Base-by-base conservation (phyloP, 2,113 vertebrate genomes). In the Dipodomys ordii region DNA sequence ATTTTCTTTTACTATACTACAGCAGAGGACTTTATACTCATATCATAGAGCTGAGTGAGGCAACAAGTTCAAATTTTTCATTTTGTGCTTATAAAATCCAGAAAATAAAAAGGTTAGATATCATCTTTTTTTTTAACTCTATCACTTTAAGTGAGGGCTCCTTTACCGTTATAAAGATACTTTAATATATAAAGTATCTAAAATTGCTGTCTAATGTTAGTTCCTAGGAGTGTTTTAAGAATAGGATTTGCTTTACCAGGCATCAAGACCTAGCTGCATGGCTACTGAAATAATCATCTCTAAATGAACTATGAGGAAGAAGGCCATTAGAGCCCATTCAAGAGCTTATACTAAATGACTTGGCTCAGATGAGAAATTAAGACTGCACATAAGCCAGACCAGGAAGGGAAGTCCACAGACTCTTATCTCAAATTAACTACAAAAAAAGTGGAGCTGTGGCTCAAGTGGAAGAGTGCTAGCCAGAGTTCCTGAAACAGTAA, bases 231-330 rank as follows among this genome's bases (percentile, higher is more conserved):
- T 27, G 65, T 76, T 87, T 73, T 57, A 23, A 39, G 39, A 90
- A 62, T 83, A 87, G 9, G 19, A 35, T 90, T 81, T 74, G 62
- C 46, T 84, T 69, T 88, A 90, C 49, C 3, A 77, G 68, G 13
- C 88, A 93, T 68, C 35, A 84, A 62, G 18, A 53, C 39, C 68
- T 49, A 12, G 19, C 30, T 86, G 16, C 64, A 68, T 91, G 84
- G 23, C 10, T 22, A 87, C 0, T 67, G 44, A 92, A 80, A 72
- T 64, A 64, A 87, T 68, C 15, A 18, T 64, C 22, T 84, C 10
- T 73, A 78, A 93, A 15, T 77, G n/a, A 95, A 39, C 60, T 44
- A 69, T 10, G 27, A 76, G 28, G 68, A 20, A 88, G 62, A 81
- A 65, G 15, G 46, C 28, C 35, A 28, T 30, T 15, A 27, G 15